These are phyloP conservation scores for Hanleya hanleyi DNA, from an alignment of 2,888 invertebrate species.

Conservation along the genomic window DNA sequence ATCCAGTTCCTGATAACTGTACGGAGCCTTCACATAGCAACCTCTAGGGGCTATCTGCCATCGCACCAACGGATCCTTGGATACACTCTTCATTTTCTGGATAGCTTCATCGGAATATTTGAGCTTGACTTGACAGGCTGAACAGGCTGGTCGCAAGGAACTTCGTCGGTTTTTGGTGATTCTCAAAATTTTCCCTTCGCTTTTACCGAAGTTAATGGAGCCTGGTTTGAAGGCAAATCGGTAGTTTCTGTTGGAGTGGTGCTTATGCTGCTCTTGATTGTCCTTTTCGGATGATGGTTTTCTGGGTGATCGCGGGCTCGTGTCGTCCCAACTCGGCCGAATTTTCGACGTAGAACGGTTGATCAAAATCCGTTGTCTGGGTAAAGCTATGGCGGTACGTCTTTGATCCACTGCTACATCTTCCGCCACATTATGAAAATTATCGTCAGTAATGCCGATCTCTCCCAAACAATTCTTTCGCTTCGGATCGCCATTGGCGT, in stretches of 20 bases:
- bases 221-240: conserved; percentile 42
- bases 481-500: conserved; percentile 47
- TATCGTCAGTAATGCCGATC: too few species aligned
- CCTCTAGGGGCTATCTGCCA: conserved; percentile 44
- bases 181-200: conserved; percentile 9
- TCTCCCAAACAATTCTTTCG: too few species aligned
- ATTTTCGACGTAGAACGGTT: too few species aligned
- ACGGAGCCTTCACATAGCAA: conserved; percentile 34
- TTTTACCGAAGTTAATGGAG: conserved; percentile 23
- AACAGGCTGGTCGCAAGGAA: conserved; percentile 21
- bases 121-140: conserved; percentile 46
- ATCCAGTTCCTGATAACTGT: not conserved
- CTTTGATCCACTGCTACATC: too few species aligned
- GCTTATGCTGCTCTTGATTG: not conserved
- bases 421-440: too few species aligned
- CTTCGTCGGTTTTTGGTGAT: not conserved
- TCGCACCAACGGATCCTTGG: conserved; percentile 6
- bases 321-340: too few species aligned
- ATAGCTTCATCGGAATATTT: conserved; percentile 34
- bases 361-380: too few species aligned
- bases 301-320: too few species aligned
- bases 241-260: conserved; percentile 25
- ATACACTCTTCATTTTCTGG: not conserved
- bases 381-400: too few species aligned
- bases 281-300: too few species aligned